Base-by-base conservation (phyloP, 2,888 invertebrate genomes). In the Cordilura impudica region DNA sequence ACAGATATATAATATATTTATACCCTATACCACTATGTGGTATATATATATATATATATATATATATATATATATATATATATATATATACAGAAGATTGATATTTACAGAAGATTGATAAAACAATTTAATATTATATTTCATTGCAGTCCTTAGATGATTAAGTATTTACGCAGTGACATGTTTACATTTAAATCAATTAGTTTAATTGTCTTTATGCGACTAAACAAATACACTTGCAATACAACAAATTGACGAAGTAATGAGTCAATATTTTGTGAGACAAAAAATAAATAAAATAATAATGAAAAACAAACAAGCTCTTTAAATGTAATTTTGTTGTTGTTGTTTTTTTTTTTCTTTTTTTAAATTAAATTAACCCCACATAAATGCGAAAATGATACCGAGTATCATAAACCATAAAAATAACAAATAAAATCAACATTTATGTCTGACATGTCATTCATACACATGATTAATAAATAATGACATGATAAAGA, bases 141-240 rank as follows among this genome's bases (percentile, higher is more conserved):
- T 35, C 12, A 35, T 35, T 35, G 4, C 10, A 35, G n/a, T 39
- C 35, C 23, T 51, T 23, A 14, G 16, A 51, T 49, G 43, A 66
- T 60, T 53, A 45, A 67, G 51, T 67, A 35, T 51, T 66, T 51
- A 73, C 43, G 35, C 66, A 67, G 23, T 74, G 67, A 67, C 72
- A 63, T 78, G 56, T 78, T 72, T 78, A 78, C 72, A 78, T 43
- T 63, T 61, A 49, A 78, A 63, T 72, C 63, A 72, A 72, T 72
- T 78, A 72, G 72, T 49, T 49, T 58, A 73, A 78, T 72, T 67
- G 49, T 53, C 53, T 63, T 56, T 19, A 69, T 56, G 66, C 47
- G 23, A 12, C n/a, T 39, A 35, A 21, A 63, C 51, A 65, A 74
- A n/a, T 58, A n/a, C 58, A 66, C 58, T 6, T 29, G 23, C 61